Evolutionary conservation across 2,113 vertebrate genomes (phyloP).

Genomic region (Porphyrio hochstetteri): DNA sequence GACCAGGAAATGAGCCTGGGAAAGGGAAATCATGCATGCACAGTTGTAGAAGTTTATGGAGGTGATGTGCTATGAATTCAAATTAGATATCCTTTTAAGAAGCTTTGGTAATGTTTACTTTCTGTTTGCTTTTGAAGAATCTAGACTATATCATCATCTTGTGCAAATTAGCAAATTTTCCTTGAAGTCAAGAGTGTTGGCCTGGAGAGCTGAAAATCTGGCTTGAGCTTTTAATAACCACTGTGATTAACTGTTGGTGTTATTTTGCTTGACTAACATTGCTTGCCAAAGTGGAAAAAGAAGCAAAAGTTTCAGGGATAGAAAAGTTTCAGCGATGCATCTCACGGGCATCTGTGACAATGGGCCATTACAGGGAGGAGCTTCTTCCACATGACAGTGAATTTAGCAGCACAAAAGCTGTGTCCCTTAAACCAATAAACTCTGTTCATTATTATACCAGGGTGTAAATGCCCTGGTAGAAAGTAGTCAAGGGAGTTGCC

Average conservation of each 20-base stretch:
- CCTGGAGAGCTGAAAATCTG: neutral
- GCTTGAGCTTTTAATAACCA: neutral
- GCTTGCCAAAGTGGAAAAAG: neutral
- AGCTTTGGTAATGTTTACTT: neutral
- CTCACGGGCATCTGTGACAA: neutral
- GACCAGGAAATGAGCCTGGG: neutral
- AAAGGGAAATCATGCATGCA: neutral
- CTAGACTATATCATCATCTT: neutral
- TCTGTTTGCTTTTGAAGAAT: neutral
- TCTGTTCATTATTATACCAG: neutral
- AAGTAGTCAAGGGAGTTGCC: neutral
- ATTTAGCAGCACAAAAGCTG: neutral
- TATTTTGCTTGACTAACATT: neutral
- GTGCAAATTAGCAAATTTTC: neutral
- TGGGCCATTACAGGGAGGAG: neutral
- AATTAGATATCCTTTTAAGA: neutral
- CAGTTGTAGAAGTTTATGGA: neutral
- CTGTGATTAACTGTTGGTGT: neutral
- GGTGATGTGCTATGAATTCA: neutral
- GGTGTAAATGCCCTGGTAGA: neutral
- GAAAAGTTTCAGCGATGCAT: neutral
- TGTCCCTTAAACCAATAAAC: neutral
- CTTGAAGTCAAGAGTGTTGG: neutral
- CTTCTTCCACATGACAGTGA: neutral
- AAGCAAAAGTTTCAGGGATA: neutral